Evolutionary conservation across 2,888 invertebrate species (phyloP), one percentile per base, ranked within the genome.

Genomic region (Odontothrips loti): DNA sequence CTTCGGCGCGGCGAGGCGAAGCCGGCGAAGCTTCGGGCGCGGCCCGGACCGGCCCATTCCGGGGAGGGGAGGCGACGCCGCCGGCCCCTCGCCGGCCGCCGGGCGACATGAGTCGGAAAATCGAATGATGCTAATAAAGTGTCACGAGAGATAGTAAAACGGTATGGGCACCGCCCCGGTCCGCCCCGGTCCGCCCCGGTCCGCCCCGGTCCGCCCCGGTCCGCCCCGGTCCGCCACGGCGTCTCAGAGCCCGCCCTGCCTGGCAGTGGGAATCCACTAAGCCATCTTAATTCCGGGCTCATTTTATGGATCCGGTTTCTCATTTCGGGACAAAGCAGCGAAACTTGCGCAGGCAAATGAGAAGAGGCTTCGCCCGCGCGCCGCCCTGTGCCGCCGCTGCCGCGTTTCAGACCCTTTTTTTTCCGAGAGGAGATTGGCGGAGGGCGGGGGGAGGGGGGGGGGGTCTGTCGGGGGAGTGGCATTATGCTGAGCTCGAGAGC

Each of bases 51-150:
- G 34, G 34, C 34, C 34, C 34, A 43, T 43, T 43, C 34, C 6
- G 34, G 34, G 6, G 34, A 4, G 34, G 34, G 34, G 6, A 43
- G 34, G 34, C 34, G 34, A 43, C 34, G 34, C 34, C 34, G 34
- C 34, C 34, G 34, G 3, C 34, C 3, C 34, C 34, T 2, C 34
- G 3, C 3, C 34, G 3, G 34, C 34, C 34, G 68, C 68, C 11
- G 68, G 6, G 27, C 68, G 23, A 68, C 23, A 68, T 68, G 68
- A 68, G n/a, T 68, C 23, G 27, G 68, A 58, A 58, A 58, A 58
- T 58, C 58, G 58, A 68, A 68, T 68, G 68, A 68, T 68, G 68
- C 27, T 68, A 68, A 68, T 68, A 68, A 68, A 68, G n/a, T 23
- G 23, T 20, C 3, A 68, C n/a, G 68, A 68, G 68, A 15, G 58